Percentiles rank a stretch among this genome's conserved stretches.
Evolutionary conservation across 2,888 invertebrate species (phyloP).

Genomic region (Drosophila suboccidentalis): DNA sequence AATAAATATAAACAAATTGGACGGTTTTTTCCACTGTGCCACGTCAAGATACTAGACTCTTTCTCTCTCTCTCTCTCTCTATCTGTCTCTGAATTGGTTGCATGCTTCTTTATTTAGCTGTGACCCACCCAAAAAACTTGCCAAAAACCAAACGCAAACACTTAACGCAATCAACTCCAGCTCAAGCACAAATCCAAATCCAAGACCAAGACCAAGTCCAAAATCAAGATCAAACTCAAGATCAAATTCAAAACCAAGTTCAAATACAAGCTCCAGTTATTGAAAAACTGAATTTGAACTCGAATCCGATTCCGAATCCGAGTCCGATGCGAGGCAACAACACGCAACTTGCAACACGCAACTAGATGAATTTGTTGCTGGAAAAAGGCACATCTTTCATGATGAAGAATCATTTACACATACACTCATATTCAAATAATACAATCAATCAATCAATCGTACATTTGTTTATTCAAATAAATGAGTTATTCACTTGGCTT

Average conservation of each 20-base stretch:
- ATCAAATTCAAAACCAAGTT: background rate
- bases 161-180: slow-evolving; percentile 3
- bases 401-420: background rate
- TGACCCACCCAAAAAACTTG: slow-evolving; percentile 4
- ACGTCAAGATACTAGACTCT: no score
- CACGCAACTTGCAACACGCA: slow-evolving; percentile 12
- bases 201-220: slow-evolving; percentile 14
- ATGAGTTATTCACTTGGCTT: slow-evolving; percentile 9
- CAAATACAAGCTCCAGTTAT: background rate
- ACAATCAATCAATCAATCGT: background rate
- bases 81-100: slow-evolving; percentile 18
- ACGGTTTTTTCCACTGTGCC: no score
- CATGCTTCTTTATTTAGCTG: slow-evolving; percentile 27
- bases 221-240: background rate
- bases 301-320: background rate
- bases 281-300: slow-evolving; percentile 5
- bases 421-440: background rate
- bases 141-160: slow-evolving; percentile 21
- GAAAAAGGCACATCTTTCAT: background rate
- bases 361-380: slow-evolving; percentile 1
- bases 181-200: background rate
- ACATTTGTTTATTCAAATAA: slow-evolving; percentile 14
- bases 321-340: slow-evolving; percentile 5
- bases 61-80: background rate
- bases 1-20: no score